Evolutionary conservation across 2,113 vertebrate genomes (phyloP).

Genomic region (Tenrec ecaudatus): DNA sequence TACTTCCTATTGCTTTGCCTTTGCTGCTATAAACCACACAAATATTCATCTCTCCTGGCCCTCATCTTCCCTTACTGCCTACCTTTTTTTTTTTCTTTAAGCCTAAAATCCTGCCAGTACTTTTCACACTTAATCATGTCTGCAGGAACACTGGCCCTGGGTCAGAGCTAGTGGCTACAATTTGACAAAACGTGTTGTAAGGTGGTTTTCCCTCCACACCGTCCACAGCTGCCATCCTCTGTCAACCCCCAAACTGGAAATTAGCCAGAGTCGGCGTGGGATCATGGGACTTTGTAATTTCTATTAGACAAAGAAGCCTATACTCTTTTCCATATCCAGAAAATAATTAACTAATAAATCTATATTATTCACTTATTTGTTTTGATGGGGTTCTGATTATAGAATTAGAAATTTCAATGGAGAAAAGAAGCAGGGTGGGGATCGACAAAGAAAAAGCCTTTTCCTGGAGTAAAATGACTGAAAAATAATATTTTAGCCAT

Average conservation of each 20-base stretch:
- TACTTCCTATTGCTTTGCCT: slow-evolving; percentile 88
- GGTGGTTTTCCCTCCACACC: slow-evolving; percentile 82
- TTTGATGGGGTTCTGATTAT: neutral
- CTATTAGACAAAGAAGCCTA: slow-evolving; percentile 55
- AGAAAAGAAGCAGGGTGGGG: neutral
- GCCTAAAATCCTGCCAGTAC: slow-evolving; percentile 86
- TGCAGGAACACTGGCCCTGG: slow-evolving; percentile 84
- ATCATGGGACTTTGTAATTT: slow-evolving; percentile 72
- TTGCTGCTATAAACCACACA: slow-evolving; percentile 85
- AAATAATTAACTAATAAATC: slow-evolving; percentile 16
- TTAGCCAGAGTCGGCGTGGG: slow-evolving; percentile 71
- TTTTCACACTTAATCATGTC: slow-evolving; percentile 90
- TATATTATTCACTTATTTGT: neutral
- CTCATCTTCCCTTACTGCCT: slow-evolving; percentile 83
- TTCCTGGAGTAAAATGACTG: neutral
- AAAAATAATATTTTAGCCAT: neutral
- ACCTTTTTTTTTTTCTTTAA: slow-evolving; percentile 81
- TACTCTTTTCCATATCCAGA: slow-evolving; percentile 35
- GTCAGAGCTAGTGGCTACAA: slow-evolving; percentile 84
- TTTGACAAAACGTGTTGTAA: slow-evolving; percentile 85
- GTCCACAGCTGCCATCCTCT: slow-evolving; percentile 86
- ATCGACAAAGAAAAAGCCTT: neutral
- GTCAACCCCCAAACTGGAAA: slow-evolving; percentile 79
- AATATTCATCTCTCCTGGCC: slow-evolving; percentile 87
- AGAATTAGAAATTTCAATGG: neutral